A percentile compares a stretch with the other conserved stretches of the same genome.
Evolutionary conservation across 2,797 vertebrate genomes (phyloP).

Genomic region (Kryptolebias ocellatus): DNA sequence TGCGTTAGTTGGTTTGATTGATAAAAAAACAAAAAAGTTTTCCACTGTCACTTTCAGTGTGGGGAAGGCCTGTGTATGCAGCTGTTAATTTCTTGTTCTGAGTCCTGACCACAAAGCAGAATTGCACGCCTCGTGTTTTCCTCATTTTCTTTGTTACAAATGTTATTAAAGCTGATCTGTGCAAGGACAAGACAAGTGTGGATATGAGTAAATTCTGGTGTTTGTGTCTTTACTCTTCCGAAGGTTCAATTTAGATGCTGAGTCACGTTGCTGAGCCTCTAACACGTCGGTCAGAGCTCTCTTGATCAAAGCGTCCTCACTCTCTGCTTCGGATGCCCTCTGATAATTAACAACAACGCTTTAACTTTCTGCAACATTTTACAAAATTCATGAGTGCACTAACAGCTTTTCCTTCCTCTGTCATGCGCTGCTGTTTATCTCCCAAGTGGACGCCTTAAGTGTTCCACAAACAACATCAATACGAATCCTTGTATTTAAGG

Average conservation of each 20-base stretch:
- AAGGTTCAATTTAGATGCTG: too few species aligned
- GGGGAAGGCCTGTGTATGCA: too few species aligned
- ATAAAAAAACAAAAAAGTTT: too few species aligned
- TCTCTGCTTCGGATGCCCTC: constrained; percentile 7
- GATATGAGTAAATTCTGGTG: too few species aligned
- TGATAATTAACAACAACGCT: constrained; percentile 28
- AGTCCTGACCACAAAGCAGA: too few species aligned
- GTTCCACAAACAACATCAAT: constrained; percentile 14
- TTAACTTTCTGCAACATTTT: constrained; percentile 8
- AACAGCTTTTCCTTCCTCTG: constrained; percentile 8
- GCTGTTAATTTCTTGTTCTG: too few species aligned
- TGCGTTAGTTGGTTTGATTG: too few species aligned
- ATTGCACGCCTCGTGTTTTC: too few species aligned
- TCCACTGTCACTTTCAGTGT: too few species aligned
- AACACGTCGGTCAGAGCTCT: neutral
- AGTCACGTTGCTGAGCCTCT: neutral
- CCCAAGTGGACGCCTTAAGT: constrained; percentile 12
- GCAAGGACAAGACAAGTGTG: too few species aligned
- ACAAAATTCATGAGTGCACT: constrained; percentile 1
- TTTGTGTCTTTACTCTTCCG: neutral
- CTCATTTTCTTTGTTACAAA: too few species aligned
- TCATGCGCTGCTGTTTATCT: neutral
- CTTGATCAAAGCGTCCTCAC: neutral
- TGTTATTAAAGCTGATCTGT: too few species aligned
- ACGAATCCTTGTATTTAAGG: constrained; percentile 8